Percentiles rank a stretch among this genome's conserved stretches.
Evolutionary conservation across 2,888 invertebrate species (phyloP).

Genomic region (Pherbina coryleti): DNA sequence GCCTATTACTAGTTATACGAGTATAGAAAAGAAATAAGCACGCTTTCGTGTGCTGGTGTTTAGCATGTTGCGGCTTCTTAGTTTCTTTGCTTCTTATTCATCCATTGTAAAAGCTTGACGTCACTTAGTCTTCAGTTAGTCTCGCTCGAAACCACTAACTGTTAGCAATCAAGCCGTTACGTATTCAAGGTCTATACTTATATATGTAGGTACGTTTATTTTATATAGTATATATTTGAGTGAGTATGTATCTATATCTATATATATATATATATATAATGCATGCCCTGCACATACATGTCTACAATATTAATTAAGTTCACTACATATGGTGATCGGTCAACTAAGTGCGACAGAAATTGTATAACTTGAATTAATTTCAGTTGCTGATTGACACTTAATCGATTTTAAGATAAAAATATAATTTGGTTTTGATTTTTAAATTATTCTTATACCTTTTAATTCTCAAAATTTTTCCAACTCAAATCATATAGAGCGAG

Average conservation of each 20-base stretch:
- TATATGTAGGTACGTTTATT: slow-evolving; percentile 6
- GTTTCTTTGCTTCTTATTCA: slow-evolving; percentile 4
- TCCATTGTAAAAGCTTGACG: slow-evolving; percentile 39
- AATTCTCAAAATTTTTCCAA: too few species aligned
- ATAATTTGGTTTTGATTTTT: too few species aligned
- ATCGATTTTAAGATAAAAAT: too few species aligned
- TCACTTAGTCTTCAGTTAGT: slow-evolving; percentile 40
- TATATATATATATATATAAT: slow-evolving; percentile 7
- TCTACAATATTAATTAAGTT: slow-evolving; percentile 18
- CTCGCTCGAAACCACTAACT: slow-evolving; percentile 35
- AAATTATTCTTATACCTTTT: too few species aligned
- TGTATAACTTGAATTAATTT: too few species aligned
- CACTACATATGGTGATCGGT: neutral
- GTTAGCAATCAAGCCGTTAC: slow-evolving; percentile 52
- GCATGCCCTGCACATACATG: slow-evolving; percentile 17
- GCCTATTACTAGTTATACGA: neutral
- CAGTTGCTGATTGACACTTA: too few species aligned
- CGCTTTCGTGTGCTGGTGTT: too few species aligned
- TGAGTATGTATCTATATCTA: neutral
- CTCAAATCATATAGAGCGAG: too few species aligned
- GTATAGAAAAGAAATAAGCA: neutral
- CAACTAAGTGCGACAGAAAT: neutral
- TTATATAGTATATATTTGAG: neutral
- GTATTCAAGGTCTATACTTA: slow-evolving; percentile 51
- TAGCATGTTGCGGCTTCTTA: too few species aligned